Conservation (phyloP, 2,797 vertebrate genomes). For the Cyclopterus lumpus region DNA sequence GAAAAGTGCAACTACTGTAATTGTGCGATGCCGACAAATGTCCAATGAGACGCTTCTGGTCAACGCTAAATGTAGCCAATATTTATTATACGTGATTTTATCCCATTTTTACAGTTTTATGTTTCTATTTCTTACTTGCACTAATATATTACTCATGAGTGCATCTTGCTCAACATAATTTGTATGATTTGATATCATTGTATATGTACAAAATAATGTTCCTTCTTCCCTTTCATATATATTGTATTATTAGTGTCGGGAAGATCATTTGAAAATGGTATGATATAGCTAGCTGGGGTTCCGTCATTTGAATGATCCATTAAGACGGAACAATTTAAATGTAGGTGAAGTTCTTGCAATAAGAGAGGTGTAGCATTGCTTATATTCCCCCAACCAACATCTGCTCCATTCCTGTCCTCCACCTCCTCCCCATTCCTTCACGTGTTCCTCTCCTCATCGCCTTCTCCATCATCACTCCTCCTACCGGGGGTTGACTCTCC, state of each 20-base stretch:
- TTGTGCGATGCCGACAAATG: conserved; percentile 3
- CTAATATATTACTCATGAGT: neutral
- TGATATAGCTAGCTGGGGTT: neutral
- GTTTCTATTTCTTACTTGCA: neutral
- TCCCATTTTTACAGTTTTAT: neutral
- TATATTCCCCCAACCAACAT: conserved; percentile 26
- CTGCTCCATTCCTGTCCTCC: conserved; percentile 46
- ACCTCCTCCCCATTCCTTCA: conserved; percentile 49
- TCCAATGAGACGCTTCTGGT: neutral
- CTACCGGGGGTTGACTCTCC: conserved; percentile 52
- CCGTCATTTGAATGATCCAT: neutral
- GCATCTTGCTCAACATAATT: neutral
- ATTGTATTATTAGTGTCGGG: too few species aligned
- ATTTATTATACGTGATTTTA: neutral
- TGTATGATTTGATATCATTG: neutral
- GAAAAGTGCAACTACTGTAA: conserved; percentile 4
- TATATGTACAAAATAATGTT: neutral
- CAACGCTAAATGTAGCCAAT: neutral
- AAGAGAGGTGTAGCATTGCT: conserved; percentile 1
- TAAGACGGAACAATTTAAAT: neutral
- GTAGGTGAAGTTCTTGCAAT: conserved; percentile 1
- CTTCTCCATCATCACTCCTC: conserved; percentile 67
- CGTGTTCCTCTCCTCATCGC: conserved; percentile 52
- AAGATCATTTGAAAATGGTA: neutral
- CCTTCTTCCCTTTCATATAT: neutral